Evolutionary conservation across 2,797 vertebrate species (phyloP), one percentile per base, ranked within the genome.

Genomic region (Sebastes kiyomatsui): DNA sequence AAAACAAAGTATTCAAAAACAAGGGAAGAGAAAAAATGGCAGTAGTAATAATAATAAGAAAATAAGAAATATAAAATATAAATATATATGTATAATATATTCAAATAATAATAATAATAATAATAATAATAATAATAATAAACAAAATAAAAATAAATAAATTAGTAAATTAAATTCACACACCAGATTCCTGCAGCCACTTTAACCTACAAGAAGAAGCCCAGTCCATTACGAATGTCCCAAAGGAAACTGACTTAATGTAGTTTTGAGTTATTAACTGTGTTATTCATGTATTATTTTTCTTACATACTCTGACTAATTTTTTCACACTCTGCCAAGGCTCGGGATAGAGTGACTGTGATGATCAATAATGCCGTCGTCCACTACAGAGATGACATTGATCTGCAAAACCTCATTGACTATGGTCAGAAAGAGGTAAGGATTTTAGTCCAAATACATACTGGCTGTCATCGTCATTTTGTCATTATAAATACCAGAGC

Each of bases 381-480:
- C 52, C 97, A 99, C 87, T 99, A 99, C 87, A 95, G 97, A 78
- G 96, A 99, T 1, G 98, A 99, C 87, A 60, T 97, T 72, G 98
- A 99, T 86, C 94, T 99, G 77, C 98, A 99, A 90, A 99, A 99
- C 92, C 96, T 99, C 60, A 99, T 99, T 3, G 98, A 99, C 78
- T 99, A 96, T 3, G 97, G 97, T 70, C 98, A 99, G 94, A 96
- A 94, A 93, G 95, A 99, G 97, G 98, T 98, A 67, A 12, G 49
- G 16, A 18, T 42, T 38, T 42, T 1, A 7, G 6, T 56, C 32
- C 16, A 58, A 23, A 22, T 11, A n/a, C 0, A 27, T 3, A 28
- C 27, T 68, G 2, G 16, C 42, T 0, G 42, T 23, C 20, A 46
- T 54, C n/a, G 12, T 83, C 22, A 22, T 52, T 67, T 35, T 25